Evolutionary conservation across 2,797 vertebrate genomes (phyloP).

Genomic region (Pachyuromys duprasi): DNA sequence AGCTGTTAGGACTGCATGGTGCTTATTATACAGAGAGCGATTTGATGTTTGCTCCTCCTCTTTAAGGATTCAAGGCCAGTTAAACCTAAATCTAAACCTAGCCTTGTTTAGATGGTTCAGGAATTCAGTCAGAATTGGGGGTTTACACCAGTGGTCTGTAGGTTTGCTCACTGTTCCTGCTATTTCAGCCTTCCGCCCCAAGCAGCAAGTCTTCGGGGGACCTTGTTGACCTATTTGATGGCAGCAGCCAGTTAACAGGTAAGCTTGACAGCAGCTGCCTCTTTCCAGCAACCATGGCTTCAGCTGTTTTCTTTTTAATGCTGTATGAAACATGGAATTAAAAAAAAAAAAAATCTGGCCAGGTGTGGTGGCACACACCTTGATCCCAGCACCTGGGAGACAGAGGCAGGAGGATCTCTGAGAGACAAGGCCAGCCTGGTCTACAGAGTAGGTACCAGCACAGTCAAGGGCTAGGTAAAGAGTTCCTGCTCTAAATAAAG

Average conservation of each 20-base stretch:
- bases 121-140: slow-evolving; percentile 35
- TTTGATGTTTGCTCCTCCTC: neutral
- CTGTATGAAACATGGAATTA: slow-evolving; percentile 40
- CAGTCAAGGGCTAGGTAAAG: neutral
- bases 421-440: neutral
- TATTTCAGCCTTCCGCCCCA: slow-evolving; percentile 90
- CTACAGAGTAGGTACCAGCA: neutral
- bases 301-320: neutral
- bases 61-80: neutral
- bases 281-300: neutral
- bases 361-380: neutral
- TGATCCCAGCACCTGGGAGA: neutral
- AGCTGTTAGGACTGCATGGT: neutral
- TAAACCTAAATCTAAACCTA: slow-evolving; percentile 26
- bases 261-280: slow-evolving; percentile 30
- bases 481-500: neutral
- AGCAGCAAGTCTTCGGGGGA: slow-evolving; percentile 90
- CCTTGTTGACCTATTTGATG: slow-evolving; percentile 94
- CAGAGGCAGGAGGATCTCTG: neutral
- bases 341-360: neutral
- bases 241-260: slow-evolving; percentile 92
- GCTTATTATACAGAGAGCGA: neutral
- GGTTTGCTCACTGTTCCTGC: slow-evolving; percentile 28
- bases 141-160: slow-evolving; percentile 13
- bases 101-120: slow-evolving; percentile 37